Evolutionary conservation across 2,797 vertebrate genomes (phyloP).

Genomic region (Percopsis omiscomaycus): DNA sequence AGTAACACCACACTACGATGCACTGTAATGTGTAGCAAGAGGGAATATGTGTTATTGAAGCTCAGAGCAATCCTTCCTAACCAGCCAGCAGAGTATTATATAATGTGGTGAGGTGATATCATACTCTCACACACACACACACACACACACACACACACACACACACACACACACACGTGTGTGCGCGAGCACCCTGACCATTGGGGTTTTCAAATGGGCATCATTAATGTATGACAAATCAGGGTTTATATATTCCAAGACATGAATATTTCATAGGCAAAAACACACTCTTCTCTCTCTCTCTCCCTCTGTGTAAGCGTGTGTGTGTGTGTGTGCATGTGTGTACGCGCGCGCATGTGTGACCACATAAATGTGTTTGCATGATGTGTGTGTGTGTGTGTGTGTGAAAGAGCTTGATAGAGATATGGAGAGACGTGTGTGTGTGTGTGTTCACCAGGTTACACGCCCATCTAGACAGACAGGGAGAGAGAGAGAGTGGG

Average conservation of each 20-base stretch:
- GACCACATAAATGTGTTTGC: conserved; percentile 1
- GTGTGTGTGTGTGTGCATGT: neutral
- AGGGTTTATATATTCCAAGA: conserved; percentile 10
- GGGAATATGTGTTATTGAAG: no score
- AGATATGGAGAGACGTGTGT: neutral
- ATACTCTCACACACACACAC: conserved; percentile 2
- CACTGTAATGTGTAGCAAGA: no score
- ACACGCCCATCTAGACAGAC: neutral
- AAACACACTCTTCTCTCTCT: neutral
- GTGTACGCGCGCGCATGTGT: neutral
- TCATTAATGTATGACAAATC: conserved; percentile 11
- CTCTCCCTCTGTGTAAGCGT: conserved; percentile 1
- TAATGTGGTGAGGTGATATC: neutral
- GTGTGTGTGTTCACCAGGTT: neutral
- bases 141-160: conserved; percentile 7
- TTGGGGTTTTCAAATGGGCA: conserved; percentile 1
- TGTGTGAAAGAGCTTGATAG: neutral
- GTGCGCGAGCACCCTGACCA: neutral
- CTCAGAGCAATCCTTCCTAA: no score
- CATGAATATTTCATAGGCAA: conserved; percentile 4
- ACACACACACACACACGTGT: neutral
- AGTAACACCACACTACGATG: no score
- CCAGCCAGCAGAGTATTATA: no score
- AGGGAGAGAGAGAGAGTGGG: neutral
- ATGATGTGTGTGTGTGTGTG: neutral